Conservation (phyloP, 2,113 vertebrate species). For the Trichechus manatus region DNA sequence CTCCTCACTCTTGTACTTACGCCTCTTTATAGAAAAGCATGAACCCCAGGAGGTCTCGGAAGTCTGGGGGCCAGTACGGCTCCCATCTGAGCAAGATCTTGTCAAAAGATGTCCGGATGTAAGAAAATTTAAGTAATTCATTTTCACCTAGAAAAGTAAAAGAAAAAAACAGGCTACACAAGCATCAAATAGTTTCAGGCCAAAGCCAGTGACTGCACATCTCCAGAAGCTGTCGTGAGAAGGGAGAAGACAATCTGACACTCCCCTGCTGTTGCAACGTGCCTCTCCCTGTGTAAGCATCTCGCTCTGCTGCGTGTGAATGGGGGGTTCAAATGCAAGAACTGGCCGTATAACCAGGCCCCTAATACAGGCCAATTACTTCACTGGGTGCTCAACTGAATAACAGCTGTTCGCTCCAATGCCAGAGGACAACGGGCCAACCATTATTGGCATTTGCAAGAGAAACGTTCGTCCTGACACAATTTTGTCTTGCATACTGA, state of each 20-base stretch:
- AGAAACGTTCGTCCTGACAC: neutral
- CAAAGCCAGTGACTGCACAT: neutral
- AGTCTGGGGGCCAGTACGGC: constrained; percentile 96
- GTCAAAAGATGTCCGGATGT: constrained; percentile 89
- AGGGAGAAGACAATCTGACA: neutral
- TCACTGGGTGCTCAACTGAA: neutral
- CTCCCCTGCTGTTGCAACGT: fast-evolving
- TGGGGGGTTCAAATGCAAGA: neutral
- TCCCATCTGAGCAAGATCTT: constrained; percentile 97
- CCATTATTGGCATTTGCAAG: neutral
- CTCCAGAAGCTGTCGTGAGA: neutral
- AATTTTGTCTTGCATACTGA: fast-evolving
- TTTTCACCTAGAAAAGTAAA: constrained; percentile 92
- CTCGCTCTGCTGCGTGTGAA: neutral
- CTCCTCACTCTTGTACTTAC: constrained; percentile 88
- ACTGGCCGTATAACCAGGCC: fast-evolving
- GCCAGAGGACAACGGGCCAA: neutral
- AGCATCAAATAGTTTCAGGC: neutral
- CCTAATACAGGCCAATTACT: neutral
- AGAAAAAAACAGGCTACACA: neutral
- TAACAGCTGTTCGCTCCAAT: neutral
- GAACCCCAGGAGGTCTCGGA: constrained; percentile 96
- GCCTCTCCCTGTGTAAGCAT: neutral
- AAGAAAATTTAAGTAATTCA: constrained; percentile 92
- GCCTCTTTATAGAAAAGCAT: constrained; percentile 99